Evolutionary conservation across 2,113 vertebrate species (phyloP).

Genomic region (Halcyon senegalensis): DNA sequence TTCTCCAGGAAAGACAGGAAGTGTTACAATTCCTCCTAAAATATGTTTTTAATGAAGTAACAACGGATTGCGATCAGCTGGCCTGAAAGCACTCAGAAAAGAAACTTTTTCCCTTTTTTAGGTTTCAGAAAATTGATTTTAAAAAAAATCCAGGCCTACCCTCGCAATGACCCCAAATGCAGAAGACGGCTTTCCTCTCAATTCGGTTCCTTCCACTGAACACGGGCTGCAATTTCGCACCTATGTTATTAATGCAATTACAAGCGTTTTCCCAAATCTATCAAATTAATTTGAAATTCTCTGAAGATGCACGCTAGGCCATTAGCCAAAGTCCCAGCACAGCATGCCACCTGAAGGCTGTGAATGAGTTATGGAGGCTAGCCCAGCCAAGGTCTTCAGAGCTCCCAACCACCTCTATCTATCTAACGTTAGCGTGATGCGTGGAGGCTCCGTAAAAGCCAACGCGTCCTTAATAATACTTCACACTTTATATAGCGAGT

Average conservation of each 20-base stretch:
- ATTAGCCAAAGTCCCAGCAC: background rate
- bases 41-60: background rate
- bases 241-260: background rate
- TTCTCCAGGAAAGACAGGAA: constrained; percentile 26
- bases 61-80: background rate
- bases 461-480: background rate
- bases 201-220: background rate
- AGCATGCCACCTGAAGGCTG: background rate
- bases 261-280: background rate
- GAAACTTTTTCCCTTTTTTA: background rate
- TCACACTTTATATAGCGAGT: background rate
- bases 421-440: fast-evolving
- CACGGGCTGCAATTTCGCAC: background rate
- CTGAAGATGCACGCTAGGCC: background rate
- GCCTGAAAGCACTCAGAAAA: background rate
- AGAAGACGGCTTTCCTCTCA: background rate
- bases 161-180: background rate
- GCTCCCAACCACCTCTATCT: background rate
- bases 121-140: background rate
- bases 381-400: background rate
- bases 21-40: background rate
- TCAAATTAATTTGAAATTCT: constrained; percentile 17
- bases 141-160: background rate
- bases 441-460: background rate
- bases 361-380: background rate